Percentiles rank a stretch among this genome's conserved stretches.
phyloP scores from a whole-genome alignment of 1,140 invertebrate species.

The Leptinotarsa texana region DNA sequence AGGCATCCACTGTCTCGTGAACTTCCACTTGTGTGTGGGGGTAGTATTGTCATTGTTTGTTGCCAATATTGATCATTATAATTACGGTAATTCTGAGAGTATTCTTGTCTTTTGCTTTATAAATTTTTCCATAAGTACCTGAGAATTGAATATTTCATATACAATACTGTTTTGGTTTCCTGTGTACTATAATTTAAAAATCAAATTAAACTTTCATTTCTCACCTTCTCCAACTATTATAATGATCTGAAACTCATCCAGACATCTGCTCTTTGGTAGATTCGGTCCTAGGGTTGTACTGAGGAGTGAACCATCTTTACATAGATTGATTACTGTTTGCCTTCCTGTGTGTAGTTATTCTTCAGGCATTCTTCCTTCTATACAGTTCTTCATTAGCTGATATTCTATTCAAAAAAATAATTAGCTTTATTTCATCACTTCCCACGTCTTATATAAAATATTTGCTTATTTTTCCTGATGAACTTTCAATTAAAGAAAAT shows the following conservation, averaged over 20 bases:
- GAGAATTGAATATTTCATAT: background rate
- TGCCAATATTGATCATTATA: too few relatives aligned
- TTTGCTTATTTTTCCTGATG: too few relatives aligned
- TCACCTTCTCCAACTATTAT: slow-evolving; percentile 97
- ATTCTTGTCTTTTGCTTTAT: slow-evolving; percentile 90
- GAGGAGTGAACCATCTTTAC: slow-evolving; percentile 61
- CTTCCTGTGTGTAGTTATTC: slow-evolving; percentile 47
- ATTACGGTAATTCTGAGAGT: slow-evolving; percentile 52
- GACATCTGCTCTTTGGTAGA: slow-evolving; percentile 84
- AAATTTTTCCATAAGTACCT: slow-evolving; percentile 93
- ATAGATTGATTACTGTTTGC: slow-evolving; percentile 67
- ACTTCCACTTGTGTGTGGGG: background rate
- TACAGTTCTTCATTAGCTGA: too few relatives aligned
- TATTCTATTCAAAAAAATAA: too few relatives aligned
- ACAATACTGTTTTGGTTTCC: too few relatives aligned
- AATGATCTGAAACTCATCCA: slow-evolving; percentile 93
- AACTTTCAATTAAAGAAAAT: too few relatives aligned
- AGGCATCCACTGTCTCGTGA: background rate
- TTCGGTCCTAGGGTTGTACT: slow-evolving; percentile 60
- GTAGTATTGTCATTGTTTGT: too few relatives aligned
- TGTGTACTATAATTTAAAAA: too few relatives aligned
- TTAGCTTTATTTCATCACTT: too few relatives aligned
- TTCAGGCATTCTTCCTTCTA: too few relatives aligned
- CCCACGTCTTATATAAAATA: too few relatives aligned
- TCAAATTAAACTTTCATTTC: background rate